Evolutionary conservation across 2,797 vertebrate genomes (phyloP), one percentile per base, ranked within the genome.

Genomic region (Anguilla obscura): DNA sequence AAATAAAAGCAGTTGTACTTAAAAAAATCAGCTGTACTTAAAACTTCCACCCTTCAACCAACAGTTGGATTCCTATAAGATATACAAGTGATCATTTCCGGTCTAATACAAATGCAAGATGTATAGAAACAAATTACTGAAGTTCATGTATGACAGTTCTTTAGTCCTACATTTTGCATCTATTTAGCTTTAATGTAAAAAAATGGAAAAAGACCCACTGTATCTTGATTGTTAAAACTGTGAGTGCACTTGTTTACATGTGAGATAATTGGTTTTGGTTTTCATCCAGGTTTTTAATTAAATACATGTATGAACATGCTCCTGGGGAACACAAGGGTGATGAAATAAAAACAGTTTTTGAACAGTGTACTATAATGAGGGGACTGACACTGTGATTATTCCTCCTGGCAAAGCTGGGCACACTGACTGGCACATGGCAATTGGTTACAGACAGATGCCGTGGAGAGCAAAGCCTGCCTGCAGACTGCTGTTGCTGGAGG

Each of bases 281-380:
- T 79, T 40, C 33, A 79, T 6, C 74, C 66, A 27, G 66, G 30
- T 71, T 33, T 76, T 45, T 79, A 79, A 79, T 48, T 21, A 82
- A 24, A 50, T 36, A 76, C 71, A 76, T 76, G 33, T 76, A 76
- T 33, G 16, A 24, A 82, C 45, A 82, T 30, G 40, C 79, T 82
- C 45, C 79, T 9, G 8, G 21, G 5, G 45, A 48, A n/a, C 79
- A 82, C 40, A 24, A 82, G 40, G 79, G 40, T 9, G 12, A 82
- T 48, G 79, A 82, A 82, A 82, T 40, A 82, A 82, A 82, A 48
- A 82, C 79, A 50, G 36, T 24, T 48, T 48, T 18, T 82, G 33
- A 18, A 21, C 30, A 40, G 74, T 24, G 79, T 24, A 9, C 40
- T 7, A 7, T 82, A 82, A 82, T 50, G 45, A 50, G 21, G 45